Conservation (phyloP, 2,797 vertebrate species). For the Botia almorhae region DNA sequence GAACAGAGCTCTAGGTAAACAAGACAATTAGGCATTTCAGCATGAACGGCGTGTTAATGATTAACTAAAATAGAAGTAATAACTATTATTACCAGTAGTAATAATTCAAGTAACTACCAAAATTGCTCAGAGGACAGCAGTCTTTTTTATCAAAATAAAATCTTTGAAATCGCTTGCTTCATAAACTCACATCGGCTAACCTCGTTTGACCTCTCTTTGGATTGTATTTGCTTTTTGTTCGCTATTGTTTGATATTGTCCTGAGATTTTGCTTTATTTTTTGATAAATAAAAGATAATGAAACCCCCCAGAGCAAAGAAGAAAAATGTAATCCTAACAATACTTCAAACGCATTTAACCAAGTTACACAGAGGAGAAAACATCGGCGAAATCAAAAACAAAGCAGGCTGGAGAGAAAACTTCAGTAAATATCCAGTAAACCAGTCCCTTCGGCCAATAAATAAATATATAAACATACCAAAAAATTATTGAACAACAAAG, state of each 20-base stretch:
- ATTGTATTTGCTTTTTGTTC: constrained; percentile 40
- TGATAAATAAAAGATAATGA: constrained; percentile 66
- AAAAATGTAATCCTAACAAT: constrained; percentile 58
- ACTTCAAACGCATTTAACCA: constrained; percentile 62
- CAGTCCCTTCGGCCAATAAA: constrained; percentile 49
- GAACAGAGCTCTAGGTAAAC: background rate
- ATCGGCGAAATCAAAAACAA: constrained; percentile 47
- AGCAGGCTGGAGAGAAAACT: constrained; percentile 37
- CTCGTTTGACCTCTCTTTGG: constrained; percentile 37
- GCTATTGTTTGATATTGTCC: constrained; percentile 53
- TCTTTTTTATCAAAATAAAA: constrained; percentile 42
- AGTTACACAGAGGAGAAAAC: constrained; percentile 46
- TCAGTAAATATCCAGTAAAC: constrained; percentile 56
- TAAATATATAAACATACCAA: background rate
- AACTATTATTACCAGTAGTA: background rate
- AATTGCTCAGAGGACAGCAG: constrained; percentile 22
- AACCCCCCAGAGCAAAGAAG: constrained; percentile 60
- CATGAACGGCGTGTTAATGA: background rate
- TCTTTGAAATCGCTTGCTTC: constrained; percentile 33
- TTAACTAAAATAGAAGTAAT: background rate
- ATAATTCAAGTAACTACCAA: background rate
- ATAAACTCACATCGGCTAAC: constrained; percentile 47
- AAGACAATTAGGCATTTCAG: background rate
- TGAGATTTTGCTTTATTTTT: constrained; percentile 52
- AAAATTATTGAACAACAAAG: constrained; percentile 53